Evolutionary conservation across 2,888 invertebrate genomes (phyloP).

Genomic region (Dicyrtomina minuta): DNA sequence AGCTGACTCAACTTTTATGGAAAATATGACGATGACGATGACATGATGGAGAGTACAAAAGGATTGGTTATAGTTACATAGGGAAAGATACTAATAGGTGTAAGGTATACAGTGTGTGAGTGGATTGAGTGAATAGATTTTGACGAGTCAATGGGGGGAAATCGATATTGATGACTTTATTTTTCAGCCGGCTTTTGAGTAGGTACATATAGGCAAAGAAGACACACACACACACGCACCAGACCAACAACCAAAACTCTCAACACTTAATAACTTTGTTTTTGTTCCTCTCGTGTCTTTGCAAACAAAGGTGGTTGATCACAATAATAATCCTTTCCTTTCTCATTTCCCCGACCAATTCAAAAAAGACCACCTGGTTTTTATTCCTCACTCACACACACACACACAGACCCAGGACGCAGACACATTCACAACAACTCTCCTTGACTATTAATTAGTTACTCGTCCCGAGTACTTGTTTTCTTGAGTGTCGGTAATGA

Average conservation of each 20-base stretch:
- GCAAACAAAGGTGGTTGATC: slow-evolving; percentile 37
- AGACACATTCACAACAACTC: too few relatives aligned
- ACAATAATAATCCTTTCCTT: slow-evolving; percentile 33
- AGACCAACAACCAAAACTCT: too few relatives aligned
- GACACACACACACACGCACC: background rate
- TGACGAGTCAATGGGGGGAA: slow-evolving; percentile 10
- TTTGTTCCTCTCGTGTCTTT: slow-evolving; percentile 34
- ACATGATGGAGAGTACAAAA: too few relatives aligned
- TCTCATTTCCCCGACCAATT: slow-evolving; percentile 23
- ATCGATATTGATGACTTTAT: slow-evolving; percentile 36
- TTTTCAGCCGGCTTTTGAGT: slow-evolving; percentile 25
- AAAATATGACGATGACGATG: too few relatives aligned
- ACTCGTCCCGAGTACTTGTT: background rate
- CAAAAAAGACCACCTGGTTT: slow-evolving; percentile 35
- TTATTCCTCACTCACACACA: slow-evolving; percentile 28
- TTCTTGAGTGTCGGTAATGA: background rate
- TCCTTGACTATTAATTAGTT: slow-evolving; percentile 38
- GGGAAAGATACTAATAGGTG: background rate
- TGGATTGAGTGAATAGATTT: slow-evolving; percentile 15
- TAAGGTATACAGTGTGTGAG: too few relatives aligned
- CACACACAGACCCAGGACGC: too few relatives aligned
- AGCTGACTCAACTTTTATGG: too few relatives aligned
- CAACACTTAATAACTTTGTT: slow-evolving; percentile 41
- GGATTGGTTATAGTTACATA: too few relatives aligned
- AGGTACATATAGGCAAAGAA: background rate